A percentile compares a stretch with the other conserved stretches of the same genome.
Conservation (phyloP, 2,113 vertebrate species). For the Tautogolabrus adspersus region DNA sequence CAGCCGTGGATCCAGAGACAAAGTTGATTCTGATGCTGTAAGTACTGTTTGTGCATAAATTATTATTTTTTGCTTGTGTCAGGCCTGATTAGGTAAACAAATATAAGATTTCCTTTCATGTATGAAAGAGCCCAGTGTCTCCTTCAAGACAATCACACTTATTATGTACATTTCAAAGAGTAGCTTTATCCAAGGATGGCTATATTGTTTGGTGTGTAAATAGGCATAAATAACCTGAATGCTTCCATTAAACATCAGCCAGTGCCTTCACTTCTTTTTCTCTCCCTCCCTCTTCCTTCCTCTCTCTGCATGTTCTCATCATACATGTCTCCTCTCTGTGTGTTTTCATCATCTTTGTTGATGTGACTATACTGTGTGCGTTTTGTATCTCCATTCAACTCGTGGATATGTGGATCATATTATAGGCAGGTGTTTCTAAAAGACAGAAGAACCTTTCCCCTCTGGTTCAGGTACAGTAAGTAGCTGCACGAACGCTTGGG, state of each 20-base stretch:
- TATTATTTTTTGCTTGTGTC: background rate
- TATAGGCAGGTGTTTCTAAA: constrained; percentile 84
- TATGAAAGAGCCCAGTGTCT: constrained; percentile 17
- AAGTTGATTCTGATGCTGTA: constrained; percentile 95
- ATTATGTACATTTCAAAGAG: constrained; percentile 18
- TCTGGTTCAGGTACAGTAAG: constrained; percentile 88
- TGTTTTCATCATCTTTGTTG: constrained; percentile 61
- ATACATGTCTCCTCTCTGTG: constrained; percentile 62
- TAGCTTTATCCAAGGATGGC: constrained; percentile 26
- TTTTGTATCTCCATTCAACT: constrained; percentile 73
- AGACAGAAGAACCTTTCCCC: constrained; percentile 84
- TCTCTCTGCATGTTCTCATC: constrained; percentile 75
- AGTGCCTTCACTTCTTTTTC: constrained; percentile 73
- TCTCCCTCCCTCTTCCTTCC: constrained; percentile 63
- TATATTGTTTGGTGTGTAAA: constrained; percentile 46
- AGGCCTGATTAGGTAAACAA: background rate
- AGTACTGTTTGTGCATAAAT: constrained; percentile 72
- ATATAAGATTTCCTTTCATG: background rate
- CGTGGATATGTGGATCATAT: constrained; percentile 79
- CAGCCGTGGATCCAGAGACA: constrained; percentile 94
- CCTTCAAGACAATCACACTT: constrained; percentile 18
- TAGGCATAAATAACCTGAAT: constrained; percentile 51
- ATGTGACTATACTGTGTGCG: constrained; percentile 67
- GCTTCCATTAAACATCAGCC: constrained; percentile 67
- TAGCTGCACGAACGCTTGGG: constrained; percentile 73